Conservation (phyloP, 2,113 vertebrate species). For the Astur gentilis region DNA sequence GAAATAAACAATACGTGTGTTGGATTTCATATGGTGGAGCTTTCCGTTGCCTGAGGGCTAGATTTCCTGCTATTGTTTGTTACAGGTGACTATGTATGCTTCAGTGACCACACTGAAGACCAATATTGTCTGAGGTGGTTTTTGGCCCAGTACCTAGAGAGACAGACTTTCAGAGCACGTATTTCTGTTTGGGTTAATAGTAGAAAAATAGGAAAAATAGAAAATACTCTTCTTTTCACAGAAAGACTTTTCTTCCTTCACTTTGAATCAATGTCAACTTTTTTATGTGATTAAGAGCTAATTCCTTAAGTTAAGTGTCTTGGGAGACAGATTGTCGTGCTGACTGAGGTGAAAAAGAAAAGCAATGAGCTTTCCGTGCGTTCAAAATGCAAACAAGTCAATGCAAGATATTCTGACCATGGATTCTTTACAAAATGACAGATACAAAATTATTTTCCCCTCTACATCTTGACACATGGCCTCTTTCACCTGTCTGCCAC, state of each 20-base stretch:
- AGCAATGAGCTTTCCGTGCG: not conserved
- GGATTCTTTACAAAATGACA: not conserved
- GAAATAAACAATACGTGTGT: not conserved
- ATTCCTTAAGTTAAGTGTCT: not conserved
- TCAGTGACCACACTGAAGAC: not conserved
- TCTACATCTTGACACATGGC: not conserved
- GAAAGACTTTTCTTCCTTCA: not conserved
- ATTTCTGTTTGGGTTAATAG: not conserved
- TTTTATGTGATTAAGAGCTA: not conserved
- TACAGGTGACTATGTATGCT: not conserved
- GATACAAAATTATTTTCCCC: not conserved
- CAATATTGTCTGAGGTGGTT: not conserved
- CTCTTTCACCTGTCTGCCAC: not conserved
- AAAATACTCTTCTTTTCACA: not conserved
- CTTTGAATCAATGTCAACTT: not conserved
- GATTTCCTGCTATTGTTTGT: slow-evolving; percentile 26
- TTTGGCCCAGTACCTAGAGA: not conserved
- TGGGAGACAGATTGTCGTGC: not conserved
- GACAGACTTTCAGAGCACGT: not conserved
- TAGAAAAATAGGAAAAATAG: not conserved
- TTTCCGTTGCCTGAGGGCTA: not conserved
- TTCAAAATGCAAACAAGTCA: not conserved
- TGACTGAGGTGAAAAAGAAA: not conserved
- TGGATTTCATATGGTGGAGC: not conserved
- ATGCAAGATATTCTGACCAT: not conserved